Evolutionary conservation across 2,888 invertebrate genomes (phyloP).

Genomic region (Chymomyza caudatula): DNA sequence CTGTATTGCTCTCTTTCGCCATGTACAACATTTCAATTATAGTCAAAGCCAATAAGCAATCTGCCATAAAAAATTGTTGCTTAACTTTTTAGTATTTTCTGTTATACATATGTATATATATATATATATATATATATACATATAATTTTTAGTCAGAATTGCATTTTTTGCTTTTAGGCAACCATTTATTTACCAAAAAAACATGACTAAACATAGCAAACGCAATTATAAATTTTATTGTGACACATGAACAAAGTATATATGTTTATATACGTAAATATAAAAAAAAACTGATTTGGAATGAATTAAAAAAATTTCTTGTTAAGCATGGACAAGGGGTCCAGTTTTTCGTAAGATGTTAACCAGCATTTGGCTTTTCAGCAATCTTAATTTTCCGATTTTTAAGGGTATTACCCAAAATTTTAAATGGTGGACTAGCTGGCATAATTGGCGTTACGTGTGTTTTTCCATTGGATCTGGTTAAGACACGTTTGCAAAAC

Average conservation of each 20-base stretch:
- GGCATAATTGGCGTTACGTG: slow-evolving; percentile 97
- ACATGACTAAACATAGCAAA: slow-evolving; percentile 16
- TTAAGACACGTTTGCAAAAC: slow-evolving; percentile 97
- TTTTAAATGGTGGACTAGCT: slow-evolving; percentile 97
- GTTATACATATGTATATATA: too few species aligned
- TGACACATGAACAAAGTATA: slow-evolving; percentile 21
- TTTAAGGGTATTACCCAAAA: slow-evolving; percentile 84
- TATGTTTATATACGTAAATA: slow-evolving; percentile 5
- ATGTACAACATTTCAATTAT: not conserved
- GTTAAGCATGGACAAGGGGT: not conserved
- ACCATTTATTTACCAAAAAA: slow-evolving; percentile 29
- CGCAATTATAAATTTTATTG: slow-evolving; percentile 12
- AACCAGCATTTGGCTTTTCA: too few species aligned
- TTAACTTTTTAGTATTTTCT: not conserved
- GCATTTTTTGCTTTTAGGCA: slow-evolving; percentile 51
- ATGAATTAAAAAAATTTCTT: not conserved
- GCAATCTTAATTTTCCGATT: not conserved
- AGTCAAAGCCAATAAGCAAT: not conserved
- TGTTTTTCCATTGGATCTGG: slow-evolving; percentile 96
- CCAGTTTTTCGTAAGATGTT: not conserved
- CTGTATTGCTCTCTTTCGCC: slow-evolving; percentile 10
- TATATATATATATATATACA: too few species aligned
- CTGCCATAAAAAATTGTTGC: too few species aligned
- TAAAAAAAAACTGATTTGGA: not conserved
- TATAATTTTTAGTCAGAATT: slow-evolving; percentile 34